Conservation (phyloP, 2,888 invertebrate genomes). For the Nysson spinosus region DNA sequence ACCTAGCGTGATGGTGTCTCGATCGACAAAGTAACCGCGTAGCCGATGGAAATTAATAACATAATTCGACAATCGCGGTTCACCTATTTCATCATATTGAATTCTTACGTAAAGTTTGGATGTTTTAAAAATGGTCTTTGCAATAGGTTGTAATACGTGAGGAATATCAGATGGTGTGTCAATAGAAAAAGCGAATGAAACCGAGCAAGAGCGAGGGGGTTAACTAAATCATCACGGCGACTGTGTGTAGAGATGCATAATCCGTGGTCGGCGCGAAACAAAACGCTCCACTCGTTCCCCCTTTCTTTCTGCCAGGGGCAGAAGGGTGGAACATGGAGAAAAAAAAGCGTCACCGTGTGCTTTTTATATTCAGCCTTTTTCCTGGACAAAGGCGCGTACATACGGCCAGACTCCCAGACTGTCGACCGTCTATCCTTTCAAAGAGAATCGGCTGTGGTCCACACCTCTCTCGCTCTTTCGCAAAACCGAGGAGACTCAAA, state of each 20-base stretch:
- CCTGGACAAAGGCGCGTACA: constrained; percentile 32
- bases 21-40: too few species aligned
- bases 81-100: too few species aligned
- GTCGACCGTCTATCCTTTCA: constrained; percentile 27
- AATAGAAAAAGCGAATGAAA: neutral
- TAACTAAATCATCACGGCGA: constrained; percentile 18
- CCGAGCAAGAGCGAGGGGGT: constrained; percentile 4
- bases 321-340: neutral
- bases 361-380: constrained; percentile 42
- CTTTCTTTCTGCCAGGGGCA: neutral
- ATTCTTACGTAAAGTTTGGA: neutral
- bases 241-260: constrained; percentile 11
- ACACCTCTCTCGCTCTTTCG: constrained; percentile 11
- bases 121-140: neutral
- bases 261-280: constrained; percentile 15
- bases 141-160: neutral
- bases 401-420: constrained; percentile 26
- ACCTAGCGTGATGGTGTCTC: too few species aligned
- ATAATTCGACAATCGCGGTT: too few species aligned
- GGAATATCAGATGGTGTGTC: neutral
- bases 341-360: constrained; percentile 33
- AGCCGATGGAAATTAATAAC: too few species aligned
- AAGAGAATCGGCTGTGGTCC: constrained; percentile 29
- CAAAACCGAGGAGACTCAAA: constrained; percentile 17
- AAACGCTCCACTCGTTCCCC: constrained; percentile 6